Conservation (phyloP, 2,113 vertebrate species). For the Hiodon alosoides region DNA sequence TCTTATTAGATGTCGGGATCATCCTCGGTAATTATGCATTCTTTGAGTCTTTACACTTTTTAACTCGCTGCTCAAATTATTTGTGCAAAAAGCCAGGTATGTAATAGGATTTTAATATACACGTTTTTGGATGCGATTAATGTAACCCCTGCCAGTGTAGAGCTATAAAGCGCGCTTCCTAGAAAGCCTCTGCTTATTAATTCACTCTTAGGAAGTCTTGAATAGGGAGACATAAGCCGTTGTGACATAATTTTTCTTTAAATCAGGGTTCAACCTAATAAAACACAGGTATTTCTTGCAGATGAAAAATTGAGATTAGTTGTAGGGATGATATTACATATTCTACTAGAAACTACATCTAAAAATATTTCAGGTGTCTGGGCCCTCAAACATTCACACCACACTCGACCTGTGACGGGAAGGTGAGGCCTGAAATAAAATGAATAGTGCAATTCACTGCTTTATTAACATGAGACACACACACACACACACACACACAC, state of each 20-base stretch:
- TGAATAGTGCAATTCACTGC: no score
- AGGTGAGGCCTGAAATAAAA: neutral
- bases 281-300: neutral
- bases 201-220: neutral
- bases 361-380: no score
- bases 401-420: neutral
- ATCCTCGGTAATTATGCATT: slow-evolving; percentile 60
- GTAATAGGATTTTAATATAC: slow-evolving; percentile 48
- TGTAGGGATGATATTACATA: no score
- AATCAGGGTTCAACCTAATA: neutral
- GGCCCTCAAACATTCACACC: neutral
- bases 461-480: no score
- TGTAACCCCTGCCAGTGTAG: slow-evolving; percentile 31
- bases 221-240: neutral
- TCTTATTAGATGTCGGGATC: slow-evolving; percentile 66
- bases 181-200: neutral
- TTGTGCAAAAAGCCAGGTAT: slow-evolving; percentile 47
- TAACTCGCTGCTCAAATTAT: slow-evolving; percentile 60
- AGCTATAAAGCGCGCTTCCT: neutral
- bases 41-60: slow-evolving; percentile 60
- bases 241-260: no score
- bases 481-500: neutral
- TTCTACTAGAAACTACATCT: no score
- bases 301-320: no score
- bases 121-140: slow-evolving; percentile 42